A percentile compares a stretch with the other conserved stretches of the same genome.
phyloP scores from a whole-genome alignment of 2,888 invertebrate species.

The Drosophila melanocephala region DNA sequence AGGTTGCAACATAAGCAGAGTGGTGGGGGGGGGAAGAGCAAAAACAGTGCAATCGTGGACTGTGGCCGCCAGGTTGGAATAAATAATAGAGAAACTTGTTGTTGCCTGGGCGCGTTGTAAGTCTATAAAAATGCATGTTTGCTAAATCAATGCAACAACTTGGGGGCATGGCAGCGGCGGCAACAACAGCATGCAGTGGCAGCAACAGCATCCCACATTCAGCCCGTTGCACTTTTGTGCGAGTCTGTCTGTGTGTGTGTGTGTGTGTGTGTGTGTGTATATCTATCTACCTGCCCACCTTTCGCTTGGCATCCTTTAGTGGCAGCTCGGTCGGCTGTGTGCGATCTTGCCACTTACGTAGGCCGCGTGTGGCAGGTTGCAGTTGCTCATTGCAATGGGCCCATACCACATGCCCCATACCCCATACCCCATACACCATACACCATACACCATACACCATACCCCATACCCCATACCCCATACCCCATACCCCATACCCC shows the following conservation, averaged over 20 bases:
- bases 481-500: constrained; percentile 64
- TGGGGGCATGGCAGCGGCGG: constrained; percentile 75
- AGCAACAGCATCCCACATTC: constrained; percentile 68
- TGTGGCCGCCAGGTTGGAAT: constrained; percentile 72
- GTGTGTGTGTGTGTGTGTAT: constrained; percentile 22
- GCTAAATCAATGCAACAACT: constrained; percentile 83
- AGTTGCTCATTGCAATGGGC: constrained; percentile 63
- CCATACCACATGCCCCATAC: constrained; percentile 51
- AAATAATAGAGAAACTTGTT: constrained; percentile 82
- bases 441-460: too few species aligned
- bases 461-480: constrained; percentile 31
- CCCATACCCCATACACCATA: constrained; percentile 36
- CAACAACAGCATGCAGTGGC: constrained; percentile 36
- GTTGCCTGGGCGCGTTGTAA: constrained; percentile 77
- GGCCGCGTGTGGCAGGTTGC: constrained; percentile 81
- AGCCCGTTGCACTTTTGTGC: constrained; percentile 50
- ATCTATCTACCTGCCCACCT: constrained; percentile 66
- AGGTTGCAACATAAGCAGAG: constrained; percentile 5
- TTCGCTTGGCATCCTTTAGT: constrained; percentile 79
- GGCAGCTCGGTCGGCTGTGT: constrained; percentile 67
- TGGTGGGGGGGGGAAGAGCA: background rate
- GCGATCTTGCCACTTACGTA: constrained; percentile 82
- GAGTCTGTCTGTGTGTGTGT: constrained; percentile 13
- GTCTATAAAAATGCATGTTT: constrained; percentile 82
- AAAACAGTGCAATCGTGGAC: constrained; percentile 70